These are phyloP conservation scores for Adineta ricciae DNA, from an alignment of 2,888 invertebrate genomes.

Conservation along the genomic window DNA sequence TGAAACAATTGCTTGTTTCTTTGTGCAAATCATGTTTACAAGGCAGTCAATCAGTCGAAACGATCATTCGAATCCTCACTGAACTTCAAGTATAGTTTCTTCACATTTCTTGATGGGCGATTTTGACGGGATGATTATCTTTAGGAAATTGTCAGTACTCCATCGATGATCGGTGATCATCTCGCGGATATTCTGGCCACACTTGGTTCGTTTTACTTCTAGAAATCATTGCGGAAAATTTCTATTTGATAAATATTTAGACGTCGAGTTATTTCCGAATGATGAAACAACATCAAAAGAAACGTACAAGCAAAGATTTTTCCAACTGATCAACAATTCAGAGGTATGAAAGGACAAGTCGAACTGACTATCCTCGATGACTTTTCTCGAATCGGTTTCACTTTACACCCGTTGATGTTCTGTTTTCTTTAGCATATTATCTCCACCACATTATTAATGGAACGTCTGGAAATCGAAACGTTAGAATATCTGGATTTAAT, in stretches of 20 bases:
- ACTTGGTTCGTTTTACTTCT: neutral
- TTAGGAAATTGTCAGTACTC: neutral
- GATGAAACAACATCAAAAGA: neutral
- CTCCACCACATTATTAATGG: constrained; percentile 1
- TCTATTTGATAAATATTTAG: neutral
- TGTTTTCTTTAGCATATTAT: constrained; percentile 15
- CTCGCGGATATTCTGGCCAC: neutral
- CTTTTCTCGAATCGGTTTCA: no score
- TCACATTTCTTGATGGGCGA: neutral
- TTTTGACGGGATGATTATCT: no score
- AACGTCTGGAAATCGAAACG: constrained; percentile 31
- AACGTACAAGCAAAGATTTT: neutral
- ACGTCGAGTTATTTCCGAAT: neutral
- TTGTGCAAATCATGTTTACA: constrained; percentile 8
- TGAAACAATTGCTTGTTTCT: neutral
- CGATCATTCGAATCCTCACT: neutral
- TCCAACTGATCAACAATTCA: neutral
- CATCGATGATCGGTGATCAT: neutral
- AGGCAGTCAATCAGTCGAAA: neutral
- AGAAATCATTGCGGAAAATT: no score
- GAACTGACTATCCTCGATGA: neutral
- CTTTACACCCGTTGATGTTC: no score
- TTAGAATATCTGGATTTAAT: constrained; percentile 28
- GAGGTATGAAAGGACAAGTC: neutral
- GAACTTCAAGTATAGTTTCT: neutral